phyloP scores from a whole-genome alignment of 2,113 vertebrate genomes.

The Poecilia latipinna region DNA sequence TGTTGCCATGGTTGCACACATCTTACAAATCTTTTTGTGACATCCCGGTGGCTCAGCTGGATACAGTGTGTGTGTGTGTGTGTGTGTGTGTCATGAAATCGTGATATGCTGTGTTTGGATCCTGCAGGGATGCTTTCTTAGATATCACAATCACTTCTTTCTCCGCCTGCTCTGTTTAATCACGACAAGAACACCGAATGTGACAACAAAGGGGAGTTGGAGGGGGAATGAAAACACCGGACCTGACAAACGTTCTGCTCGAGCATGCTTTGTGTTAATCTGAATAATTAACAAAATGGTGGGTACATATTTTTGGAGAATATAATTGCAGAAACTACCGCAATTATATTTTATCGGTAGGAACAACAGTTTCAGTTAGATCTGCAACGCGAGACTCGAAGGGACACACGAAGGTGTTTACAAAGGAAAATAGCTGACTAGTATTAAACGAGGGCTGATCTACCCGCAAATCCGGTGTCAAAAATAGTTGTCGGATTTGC shows the following conservation, averaged over 20 bases:
- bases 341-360: background rate
- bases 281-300: background rate
- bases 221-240: background rate
- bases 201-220: background rate
- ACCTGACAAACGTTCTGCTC: background rate
- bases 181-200: slow-evolving; percentile 2
- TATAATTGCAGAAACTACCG: background rate
- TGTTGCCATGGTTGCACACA: slow-evolving; percentile 58
- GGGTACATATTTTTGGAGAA: background rate
- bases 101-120: slow-evolving; percentile 42
- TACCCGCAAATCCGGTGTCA: background rate
- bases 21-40: slow-evolving; percentile 40
- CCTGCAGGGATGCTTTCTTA: slow-evolving; percentile 38
- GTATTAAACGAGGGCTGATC: background rate
- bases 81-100: slow-evolving; percentile 37
- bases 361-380: background rate
- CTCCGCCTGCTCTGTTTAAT: slow-evolving; percentile 10
- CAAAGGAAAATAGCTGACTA: background rate
- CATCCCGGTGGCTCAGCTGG: slow-evolving; percentile 55
- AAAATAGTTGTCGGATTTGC: background rate
- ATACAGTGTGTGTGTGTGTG: slow-evolving; percentile 34
- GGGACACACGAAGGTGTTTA: no score
- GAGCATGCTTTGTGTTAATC: background rate
- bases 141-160: slow-evolving; percentile 1
- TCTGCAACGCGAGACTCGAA: no score